Conservation (phyloP, 2,113 vertebrate genomes). For the Arvicanthis niloticus region DNA sequence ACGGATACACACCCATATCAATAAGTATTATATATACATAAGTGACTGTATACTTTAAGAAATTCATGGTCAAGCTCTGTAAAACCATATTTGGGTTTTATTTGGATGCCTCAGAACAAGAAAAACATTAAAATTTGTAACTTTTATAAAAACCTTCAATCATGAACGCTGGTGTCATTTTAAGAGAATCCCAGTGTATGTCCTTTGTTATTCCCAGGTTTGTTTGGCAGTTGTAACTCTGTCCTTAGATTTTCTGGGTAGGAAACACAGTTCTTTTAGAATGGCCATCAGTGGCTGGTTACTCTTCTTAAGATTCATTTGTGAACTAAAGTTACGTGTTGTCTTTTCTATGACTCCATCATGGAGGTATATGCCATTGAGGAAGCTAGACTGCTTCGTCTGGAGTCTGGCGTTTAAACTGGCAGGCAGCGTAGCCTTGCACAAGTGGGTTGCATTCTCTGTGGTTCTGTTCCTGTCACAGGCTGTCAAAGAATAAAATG, state of each 20-base stretch:
- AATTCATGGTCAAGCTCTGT: background rate
- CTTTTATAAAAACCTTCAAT: background rate
- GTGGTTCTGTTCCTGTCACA: background rate
- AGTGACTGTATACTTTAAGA: background rate
- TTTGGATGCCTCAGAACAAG: slow-evolving; percentile 24
- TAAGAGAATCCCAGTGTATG: background rate
- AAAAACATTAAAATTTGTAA: background rate
- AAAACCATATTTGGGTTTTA: slow-evolving; percentile 46
- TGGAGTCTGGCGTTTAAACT: background rate
- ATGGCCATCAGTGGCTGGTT: background rate
- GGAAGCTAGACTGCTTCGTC: background rate
- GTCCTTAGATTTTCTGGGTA: background rate
- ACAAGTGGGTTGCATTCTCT: background rate
- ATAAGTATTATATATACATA: background rate
- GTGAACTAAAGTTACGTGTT: background rate
- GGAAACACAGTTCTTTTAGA: background rate
- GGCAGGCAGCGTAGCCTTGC: background rate
- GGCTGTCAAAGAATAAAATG: background rate
- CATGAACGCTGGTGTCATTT: background rate
- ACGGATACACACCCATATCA: background rate
- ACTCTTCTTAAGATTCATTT: slow-evolving; percentile 3
- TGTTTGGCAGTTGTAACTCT: background rate
- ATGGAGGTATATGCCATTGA: background rate
- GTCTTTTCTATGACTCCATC: background rate
- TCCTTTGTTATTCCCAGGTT: background rate